These are phyloP conservation scores for Corynorhinus townsendii DNA, from an alignment of 2,113 vertebrate genomes.

Conservation along the genomic window DNA sequence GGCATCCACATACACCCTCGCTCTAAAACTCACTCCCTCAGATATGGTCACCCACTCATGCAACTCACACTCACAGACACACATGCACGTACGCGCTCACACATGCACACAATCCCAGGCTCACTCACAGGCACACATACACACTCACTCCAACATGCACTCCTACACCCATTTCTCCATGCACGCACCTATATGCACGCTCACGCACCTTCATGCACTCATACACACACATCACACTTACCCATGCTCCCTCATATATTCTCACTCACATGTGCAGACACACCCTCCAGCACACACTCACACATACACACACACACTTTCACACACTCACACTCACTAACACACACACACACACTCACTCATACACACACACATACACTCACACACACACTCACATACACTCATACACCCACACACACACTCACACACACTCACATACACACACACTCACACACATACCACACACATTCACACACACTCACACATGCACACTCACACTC, in stretches of 20 bases:
- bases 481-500: too few relatives aligned
- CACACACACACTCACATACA: not conserved
- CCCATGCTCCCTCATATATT: not conserved
- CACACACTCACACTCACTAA: not conserved
- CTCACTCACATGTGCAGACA: too few relatives aligned
- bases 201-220: not conserved
- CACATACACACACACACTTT: too few relatives aligned
- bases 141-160: fast-evolving
- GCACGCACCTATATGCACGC: not conserved
- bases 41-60: fast-evolving
- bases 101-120: too few relatives aligned
- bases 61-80: not conserved
- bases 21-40: too few relatives aligned
- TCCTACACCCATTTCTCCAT: not conserved
- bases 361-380: not conserved
- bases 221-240: not conserved
- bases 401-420: too few relatives aligned
- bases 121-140: not conserved
- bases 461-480: too few relatives aligned
- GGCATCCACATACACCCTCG: too few relatives aligned
- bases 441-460: too few relatives aligned
- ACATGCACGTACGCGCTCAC: not conserved
- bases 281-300: too few relatives aligned
- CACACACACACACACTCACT: too few relatives aligned
- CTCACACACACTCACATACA: too few relatives aligned